These are phyloP conservation scores for Onychomys arenicola DNA, from an alignment of 2,797 vertebrate species.

Conservation along the genomic window DNA sequence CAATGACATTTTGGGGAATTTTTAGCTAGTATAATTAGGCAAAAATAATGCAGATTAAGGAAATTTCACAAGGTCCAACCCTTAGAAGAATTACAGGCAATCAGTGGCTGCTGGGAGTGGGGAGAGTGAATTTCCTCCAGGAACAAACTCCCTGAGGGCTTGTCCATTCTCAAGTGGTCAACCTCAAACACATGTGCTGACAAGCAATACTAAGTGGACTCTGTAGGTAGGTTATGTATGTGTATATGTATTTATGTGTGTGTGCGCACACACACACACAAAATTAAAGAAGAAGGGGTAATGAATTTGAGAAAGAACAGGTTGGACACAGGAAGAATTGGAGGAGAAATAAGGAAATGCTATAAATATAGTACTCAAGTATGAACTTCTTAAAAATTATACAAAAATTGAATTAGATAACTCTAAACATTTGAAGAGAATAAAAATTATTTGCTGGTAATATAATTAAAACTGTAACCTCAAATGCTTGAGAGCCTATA, in stretches of 20 bases:
- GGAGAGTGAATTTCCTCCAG: background rate
- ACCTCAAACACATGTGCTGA: background rate
- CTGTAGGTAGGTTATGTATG: background rate
- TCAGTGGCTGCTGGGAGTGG: background rate
- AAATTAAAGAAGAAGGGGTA: background rate
- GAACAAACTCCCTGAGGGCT: background rate
- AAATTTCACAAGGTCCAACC: background rate
- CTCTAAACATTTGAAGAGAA: conserved; percentile 35
- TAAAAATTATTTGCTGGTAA: background rate
- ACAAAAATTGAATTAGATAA: background rate
- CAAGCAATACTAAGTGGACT: background rate
- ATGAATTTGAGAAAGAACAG: background rate
- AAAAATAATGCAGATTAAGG: background rate
- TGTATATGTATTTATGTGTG: background rate
- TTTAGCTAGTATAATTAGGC: background rate
- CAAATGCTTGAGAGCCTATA: background rate
- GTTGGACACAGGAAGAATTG: background rate
- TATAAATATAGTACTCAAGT: background rate
- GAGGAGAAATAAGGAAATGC: background rate
- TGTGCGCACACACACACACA: background rate
- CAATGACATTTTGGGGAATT: conserved; percentile 17
- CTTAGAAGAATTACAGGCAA: background rate
- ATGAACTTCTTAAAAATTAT: background rate
- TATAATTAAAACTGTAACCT: background rate
- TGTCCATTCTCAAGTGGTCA: background rate